These are phyloP conservation scores for Mesitornis unicolor DNA, from an alignment of 2,113 vertebrate genomes.

Conservation along the genomic window DNA sequence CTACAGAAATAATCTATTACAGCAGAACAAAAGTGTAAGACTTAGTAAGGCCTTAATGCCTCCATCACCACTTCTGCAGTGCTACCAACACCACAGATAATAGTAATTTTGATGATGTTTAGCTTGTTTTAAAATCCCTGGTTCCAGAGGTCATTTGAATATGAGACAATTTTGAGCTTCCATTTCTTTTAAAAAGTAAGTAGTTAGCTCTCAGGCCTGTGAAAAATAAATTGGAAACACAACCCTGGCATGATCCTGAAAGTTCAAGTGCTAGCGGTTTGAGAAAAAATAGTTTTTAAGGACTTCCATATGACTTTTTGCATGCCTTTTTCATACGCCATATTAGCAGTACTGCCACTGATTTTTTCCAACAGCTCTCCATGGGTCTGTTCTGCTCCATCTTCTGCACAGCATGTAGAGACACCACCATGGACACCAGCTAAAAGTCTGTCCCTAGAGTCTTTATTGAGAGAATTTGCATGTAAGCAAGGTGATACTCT, in stretches of 20 bases:
- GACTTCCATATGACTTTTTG: background rate
- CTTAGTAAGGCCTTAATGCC: background rate
- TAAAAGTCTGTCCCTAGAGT: background rate
- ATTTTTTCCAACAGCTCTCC: background rate
- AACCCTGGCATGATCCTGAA: background rate
- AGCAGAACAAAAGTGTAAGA: background rate
- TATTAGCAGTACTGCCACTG: background rate
- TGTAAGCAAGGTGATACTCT: background rate
- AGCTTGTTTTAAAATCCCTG: background rate
- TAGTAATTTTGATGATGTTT: background rate
- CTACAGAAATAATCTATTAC: background rate
- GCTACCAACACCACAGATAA: background rate
- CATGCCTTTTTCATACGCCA: background rate
- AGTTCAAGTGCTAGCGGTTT: background rate
- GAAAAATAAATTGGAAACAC: conserved; percentile 9
- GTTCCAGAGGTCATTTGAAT: background rate
- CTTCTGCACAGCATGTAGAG: fast-evolving
- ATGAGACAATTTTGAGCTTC: background rate
- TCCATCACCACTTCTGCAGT: background rate
- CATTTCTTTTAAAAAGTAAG: background rate
- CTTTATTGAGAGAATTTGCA: background rate
- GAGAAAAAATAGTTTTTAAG: background rate
- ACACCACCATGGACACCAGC: background rate
- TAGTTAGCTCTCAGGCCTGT: background rate
- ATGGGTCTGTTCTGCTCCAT: background rate